Evolutionary conservation across 2,113 vertebrate genomes (phyloP), one percentile per base, ranked within the genome.

Genomic region (Micromys minutus): DNA sequence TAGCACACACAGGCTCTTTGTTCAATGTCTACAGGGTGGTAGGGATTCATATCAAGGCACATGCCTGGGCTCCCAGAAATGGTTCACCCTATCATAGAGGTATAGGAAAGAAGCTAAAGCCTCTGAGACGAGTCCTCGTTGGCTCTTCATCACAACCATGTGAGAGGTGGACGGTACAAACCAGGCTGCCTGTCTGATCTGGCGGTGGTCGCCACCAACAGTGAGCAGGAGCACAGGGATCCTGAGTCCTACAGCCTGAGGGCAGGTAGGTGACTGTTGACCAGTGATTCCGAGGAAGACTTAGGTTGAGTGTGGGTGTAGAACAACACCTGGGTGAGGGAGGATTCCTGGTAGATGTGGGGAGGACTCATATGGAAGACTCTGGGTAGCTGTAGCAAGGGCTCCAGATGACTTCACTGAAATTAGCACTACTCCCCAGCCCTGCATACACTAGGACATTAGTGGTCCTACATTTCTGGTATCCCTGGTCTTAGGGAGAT

Each of bases 171-270:
- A 9, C 6, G 7, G 16, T 22, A 16, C 0, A 0, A 67, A 7
- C 39, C 29, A 22, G 67, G 61, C 2, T n/a, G 59, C 8, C 55
- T 72, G 22, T 22, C 50, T 31, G 29, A n/a, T 22, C 4, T 36
- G 15, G 69, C 10, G 61, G 50, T 36, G 19, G 13, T 45, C 29
- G 59, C 16, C 0, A 5, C 0, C 3, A 0, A 1, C 1, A 88
- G 21, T 16, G 0, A 17, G 39, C 17, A 65, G 74, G 21, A 63
- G 81, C 69, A 50, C 1, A 5, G 21, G 15, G 42, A 17, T 26
- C 10, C 34, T 24, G 0, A 17, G n/a, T 79, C 36, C 39, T 63
- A 10, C 7, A 29, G 80, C 57, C 15, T 15, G 4, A 84, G 19
- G 57, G 39, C 17, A 84, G 81, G 11, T 19, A 45, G 29, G 31